A percentile compares a stretch with the other conserved stretches of the same genome.
These are phyloP conservation scores for Pterocles orientalis DNA, from an alignment of 2,113 vertebrate species.

Conservation along the genomic window DNA sequence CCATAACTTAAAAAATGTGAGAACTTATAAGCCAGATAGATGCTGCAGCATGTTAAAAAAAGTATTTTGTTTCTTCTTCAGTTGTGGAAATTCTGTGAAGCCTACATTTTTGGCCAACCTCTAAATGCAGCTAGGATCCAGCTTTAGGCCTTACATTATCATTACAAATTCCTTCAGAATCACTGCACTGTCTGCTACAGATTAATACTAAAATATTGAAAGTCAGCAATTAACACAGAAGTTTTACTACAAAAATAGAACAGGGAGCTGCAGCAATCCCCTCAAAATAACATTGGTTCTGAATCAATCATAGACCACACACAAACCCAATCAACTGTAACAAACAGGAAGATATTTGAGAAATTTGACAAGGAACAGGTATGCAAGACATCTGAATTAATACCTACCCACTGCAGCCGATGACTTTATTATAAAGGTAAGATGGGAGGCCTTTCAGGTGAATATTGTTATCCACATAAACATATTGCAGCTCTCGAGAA, in stretches of 20 bases:
- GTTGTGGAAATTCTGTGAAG: not conserved
- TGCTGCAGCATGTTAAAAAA: not conserved
- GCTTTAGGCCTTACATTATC: not conserved
- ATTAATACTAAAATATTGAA: not conserved
- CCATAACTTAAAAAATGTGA: not conserved
- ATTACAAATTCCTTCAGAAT: not conserved
- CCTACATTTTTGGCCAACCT: not conserved
- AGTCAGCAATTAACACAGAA: constrained; percentile 14
- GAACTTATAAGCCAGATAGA: not conserved
- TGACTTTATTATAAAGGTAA: constrained; percentile 94
- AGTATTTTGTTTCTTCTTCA: not conserved
- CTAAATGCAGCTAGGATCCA: not conserved
- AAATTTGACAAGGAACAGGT: not conserved
- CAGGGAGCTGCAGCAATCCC: not conserved
- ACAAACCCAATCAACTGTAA: not conserved
- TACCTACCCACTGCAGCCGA: constrained; percentile 92
- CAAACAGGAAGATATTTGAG: not conserved
- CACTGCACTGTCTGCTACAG: not conserved
- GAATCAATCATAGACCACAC: not conserved
- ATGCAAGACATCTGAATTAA: not conserved
- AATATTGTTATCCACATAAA: constrained; percentile 91
- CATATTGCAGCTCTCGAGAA: constrained; percentile 91
- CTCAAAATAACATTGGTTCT: not conserved
- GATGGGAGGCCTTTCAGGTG: constrained; percentile 86
- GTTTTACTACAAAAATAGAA: not conserved